Base-by-base conservation (phyloP, 2,113 vertebrate genomes). In the Aviceda subcristata region DNA sequence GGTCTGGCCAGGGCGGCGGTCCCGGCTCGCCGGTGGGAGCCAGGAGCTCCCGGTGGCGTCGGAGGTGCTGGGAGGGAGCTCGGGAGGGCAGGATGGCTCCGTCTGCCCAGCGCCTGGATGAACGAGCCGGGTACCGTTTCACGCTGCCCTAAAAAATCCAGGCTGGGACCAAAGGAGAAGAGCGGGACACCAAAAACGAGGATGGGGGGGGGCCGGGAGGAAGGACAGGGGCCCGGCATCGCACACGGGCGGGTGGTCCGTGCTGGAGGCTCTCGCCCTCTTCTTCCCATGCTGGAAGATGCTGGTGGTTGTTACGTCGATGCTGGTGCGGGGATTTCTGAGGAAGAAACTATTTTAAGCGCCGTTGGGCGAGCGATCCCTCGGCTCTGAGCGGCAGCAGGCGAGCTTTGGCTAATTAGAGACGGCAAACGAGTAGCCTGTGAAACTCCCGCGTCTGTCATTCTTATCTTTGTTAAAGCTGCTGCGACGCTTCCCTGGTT, bases 211-310 rank as follows among this genome's bases (percentile, higher is more conserved):
- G 7, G 14, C 46, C 8, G 10, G 63, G 45, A 32, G 38, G 46
- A 22, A 6, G 45, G 32, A 19, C 14, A 1, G 8, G 15, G 34
- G 27, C 27, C 13, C 1, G 7, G n/a, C 5, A 8, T 23, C 2
- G 1, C 36, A 6, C 7, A 5, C 3, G 0, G 26, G 34, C 15
- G 4, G 27, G 34, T 3, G 15, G 4, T 48, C 34, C 11, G 0
- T 39, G 8, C 36, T 7, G 29, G 27, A 48, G 18, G 41, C 27
- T 18, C 14, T 39, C 36, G 1, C 36, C 38, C 15, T n/a, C 39
- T 5, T 13, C 3, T 10, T 36, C 69, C 38, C 20, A 5, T 2
- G 10, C 20, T 9, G 11, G 24, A 59, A 36, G 32, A n/a, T 5
- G 7, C 19, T 6, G 22, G 32, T 2, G 4, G 23, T 32, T 9